Conservation (phyloP, 2,888 invertebrate species). For the Drosophila monieri region DNA sequence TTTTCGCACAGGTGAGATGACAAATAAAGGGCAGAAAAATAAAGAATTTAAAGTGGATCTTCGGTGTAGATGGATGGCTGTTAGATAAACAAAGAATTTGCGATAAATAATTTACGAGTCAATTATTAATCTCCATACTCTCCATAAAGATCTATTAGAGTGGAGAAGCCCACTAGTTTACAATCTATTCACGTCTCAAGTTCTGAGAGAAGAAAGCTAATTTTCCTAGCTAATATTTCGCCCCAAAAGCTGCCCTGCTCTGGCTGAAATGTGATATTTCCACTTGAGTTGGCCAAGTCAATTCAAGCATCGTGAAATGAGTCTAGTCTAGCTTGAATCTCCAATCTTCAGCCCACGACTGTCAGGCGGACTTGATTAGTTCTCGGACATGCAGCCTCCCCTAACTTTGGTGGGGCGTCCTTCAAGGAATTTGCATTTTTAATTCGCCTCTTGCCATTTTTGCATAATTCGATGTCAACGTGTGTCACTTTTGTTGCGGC, state of each 20-base stretch:
- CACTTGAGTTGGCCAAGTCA: conserved; percentile 36
- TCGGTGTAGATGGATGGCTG: not conserved
- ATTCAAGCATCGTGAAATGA: conserved; percentile 45
- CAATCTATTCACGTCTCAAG: conserved; percentile 25
- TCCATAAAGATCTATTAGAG: too few relatives aligned
- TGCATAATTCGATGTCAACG: conserved; percentile 73
- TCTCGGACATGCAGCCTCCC: conserved; percentile 32
- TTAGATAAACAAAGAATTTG: not conserved
- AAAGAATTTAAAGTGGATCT: not conserved
- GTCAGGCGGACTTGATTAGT: conserved; percentile 50
- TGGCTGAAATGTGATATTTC: conserved; percentile 39
- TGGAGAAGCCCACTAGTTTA: conserved; percentile 6
- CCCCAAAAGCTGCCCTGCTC: not conserved
- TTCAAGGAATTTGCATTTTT: conserved; percentile 72
- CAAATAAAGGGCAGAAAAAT: not conserved
- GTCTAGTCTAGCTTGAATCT: conserved; percentile 18
- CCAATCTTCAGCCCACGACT: conserved; percentile 17
- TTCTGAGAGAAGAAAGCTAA: conserved; percentile 1
- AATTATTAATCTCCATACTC: not conserved
- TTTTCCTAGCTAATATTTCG: conserved; percentile 20
- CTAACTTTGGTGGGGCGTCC: conserved; percentile 3
- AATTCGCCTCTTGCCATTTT: conserved; percentile 72
- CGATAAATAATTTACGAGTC: not conserved
- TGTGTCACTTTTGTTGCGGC: conserved; percentile 62
- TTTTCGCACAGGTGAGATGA: conserved; percentile 1